Evolutionary conservation across 2,888 invertebrate genomes (phyloP).

Genomic region (Listrodromus nycthemerus): DNA sequence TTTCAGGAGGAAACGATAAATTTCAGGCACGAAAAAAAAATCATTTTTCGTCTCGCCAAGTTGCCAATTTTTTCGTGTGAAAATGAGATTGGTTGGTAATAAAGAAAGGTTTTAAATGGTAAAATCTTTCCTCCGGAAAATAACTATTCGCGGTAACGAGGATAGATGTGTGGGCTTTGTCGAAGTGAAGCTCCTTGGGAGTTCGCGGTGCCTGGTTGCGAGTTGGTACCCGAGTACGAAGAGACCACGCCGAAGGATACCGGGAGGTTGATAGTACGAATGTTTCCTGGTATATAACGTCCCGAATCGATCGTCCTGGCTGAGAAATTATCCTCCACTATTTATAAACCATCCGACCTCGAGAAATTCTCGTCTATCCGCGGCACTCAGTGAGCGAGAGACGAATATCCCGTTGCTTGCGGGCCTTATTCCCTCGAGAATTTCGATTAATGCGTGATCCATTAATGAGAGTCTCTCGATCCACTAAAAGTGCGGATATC

Average conservation of each 20-base stretch:
- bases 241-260: slow-evolving; percentile 9
- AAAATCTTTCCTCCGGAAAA: slow-evolving; percentile 11
- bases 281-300: slow-evolving; percentile 34
- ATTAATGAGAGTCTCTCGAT: slow-evolving; percentile 21
- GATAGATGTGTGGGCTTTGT: not conserved
- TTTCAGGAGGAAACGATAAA: not conserved
- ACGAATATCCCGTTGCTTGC: slow-evolving; percentile 6
- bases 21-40: not conserved
- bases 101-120: too few species aligned
- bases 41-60: not conserved
- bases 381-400: not conserved
- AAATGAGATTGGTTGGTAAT: not conserved
- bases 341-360: slow-evolving; percentile 2
- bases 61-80: too few species aligned
- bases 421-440: not conserved
- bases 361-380: not conserved
- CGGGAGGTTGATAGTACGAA: slow-evolving; percentile 10
- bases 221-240: slow-evolving; percentile 24
- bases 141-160: slow-evolving; percentile 12
- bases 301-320: slow-evolving; percentile 28
- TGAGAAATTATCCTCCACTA: slow-evolving; percentile 16
- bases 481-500: slow-evolving; percentile 20
- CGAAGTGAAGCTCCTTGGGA: slow-evolving; percentile 22
- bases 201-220: slow-evolving; percentile 37
- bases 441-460: slow-evolving; percentile 18